These are phyloP conservation scores for Microtus pennsylvanicus DNA, from an alignment of 2,113 vertebrate genomes.

Conservation along the genomic window DNA sequence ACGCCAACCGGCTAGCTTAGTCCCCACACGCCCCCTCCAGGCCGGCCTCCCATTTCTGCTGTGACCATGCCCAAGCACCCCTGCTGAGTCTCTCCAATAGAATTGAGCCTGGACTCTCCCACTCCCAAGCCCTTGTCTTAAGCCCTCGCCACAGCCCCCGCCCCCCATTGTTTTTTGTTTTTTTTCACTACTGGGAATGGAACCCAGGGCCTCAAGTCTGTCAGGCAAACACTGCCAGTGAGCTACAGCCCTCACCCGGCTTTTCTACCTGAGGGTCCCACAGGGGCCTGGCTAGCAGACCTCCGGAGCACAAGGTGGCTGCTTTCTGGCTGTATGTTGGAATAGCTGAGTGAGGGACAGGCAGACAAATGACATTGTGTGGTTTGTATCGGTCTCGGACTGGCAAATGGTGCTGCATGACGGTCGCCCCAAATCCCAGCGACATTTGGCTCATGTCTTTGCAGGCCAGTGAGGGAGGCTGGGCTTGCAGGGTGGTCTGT, in stretches of 20 bases:
- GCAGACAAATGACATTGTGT: fast-evolving
- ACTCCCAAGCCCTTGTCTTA: too few relatives aligned
- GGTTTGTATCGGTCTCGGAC: not conserved
- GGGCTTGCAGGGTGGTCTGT: not conserved
- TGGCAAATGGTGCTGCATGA: not conserved
- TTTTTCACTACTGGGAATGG: not conserved
- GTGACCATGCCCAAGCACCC: not conserved
- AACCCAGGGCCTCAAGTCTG: not conserved
- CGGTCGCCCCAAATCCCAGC: not conserved
- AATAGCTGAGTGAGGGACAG: not conserved
- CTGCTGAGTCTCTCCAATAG: too few relatives aligned
- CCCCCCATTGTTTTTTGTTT: not conserved
- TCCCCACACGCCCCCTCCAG: too few relatives aligned
- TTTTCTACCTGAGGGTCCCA: not conserved
- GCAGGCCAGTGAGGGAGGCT: not conserved
- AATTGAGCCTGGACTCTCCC: not conserved
- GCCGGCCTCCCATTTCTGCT: not conserved
- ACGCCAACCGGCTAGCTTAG: not conserved
- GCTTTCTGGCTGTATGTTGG: not conserved
- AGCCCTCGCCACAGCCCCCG: too few relatives aligned
- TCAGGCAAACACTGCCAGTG: too few relatives aligned
- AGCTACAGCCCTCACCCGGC: too few relatives aligned
- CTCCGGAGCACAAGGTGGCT: too few relatives aligned
- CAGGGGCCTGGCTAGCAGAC: fast-evolving
- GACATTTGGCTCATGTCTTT: not conserved